These are phyloP conservation scores for Cyphomyrus plagiostoma DNA, from an alignment of 2,113 vertebrate genomes.

Conservation along the genomic window DNA sequence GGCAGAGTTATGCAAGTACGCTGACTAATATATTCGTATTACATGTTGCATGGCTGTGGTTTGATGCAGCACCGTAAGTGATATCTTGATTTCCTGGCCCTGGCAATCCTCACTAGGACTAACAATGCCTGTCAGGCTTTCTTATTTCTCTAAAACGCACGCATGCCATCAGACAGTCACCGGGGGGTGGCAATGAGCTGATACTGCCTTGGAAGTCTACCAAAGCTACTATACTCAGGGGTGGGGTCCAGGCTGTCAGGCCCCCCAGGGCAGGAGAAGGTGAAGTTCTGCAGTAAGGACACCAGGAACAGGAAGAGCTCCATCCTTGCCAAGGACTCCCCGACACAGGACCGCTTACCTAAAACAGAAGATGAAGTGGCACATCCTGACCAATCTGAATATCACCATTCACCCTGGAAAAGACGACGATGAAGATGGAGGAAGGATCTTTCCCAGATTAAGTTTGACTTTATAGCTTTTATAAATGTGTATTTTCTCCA, in stretches of 20 bases:
- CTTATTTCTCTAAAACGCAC: neutral
- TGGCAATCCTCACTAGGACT: neutral
- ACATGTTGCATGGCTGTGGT: neutral
- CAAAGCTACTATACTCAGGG: constrained; percentile 54
- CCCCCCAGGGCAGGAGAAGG: constrained; percentile 45
- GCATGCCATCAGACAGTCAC: constrained; percentile 19
- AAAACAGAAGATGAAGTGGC: neutral
- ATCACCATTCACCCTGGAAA: neutral
- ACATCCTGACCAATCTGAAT: neutral
- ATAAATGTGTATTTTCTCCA: neutral
- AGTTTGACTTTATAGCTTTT: neutral
- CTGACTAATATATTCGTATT: neutral
- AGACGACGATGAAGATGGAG: neutral
- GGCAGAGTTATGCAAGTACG: neutral
- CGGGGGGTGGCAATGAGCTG: constrained; percentile 50
- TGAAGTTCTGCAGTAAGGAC: constrained; percentile 57
- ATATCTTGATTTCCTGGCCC: neutral
- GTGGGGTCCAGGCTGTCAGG: constrained; percentile 45
- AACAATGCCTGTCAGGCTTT: neutral
- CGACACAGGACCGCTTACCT: constrained; percentile 51
- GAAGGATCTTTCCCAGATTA: neutral
- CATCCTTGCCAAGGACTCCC: constrained; percentile 63
- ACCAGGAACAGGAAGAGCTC: constrained; percentile 66
- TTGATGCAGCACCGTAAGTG: neutral
- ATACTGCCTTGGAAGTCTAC: constrained; percentile 48